Base-by-base conservation (phyloP, 2,113 vertebrate species). In the Vicugna pacos region DNA sequence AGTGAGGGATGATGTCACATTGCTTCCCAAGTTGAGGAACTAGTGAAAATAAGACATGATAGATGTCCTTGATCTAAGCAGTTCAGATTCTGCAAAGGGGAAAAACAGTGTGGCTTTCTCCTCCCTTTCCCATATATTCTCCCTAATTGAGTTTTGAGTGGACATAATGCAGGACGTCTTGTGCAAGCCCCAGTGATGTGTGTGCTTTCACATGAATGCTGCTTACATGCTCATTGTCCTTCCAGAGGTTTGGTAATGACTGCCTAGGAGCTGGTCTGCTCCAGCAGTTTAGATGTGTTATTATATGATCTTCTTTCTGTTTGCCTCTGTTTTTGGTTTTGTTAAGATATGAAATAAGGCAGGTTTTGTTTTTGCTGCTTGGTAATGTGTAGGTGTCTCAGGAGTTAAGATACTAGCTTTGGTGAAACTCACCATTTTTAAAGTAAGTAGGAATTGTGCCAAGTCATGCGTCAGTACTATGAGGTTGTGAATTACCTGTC, bases 371-470 rank as follows among this genome's bases (percentile, higher is more conserved):
- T 50, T 65, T 54, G 24, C 64, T 67, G 0, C 54, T 89, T 62
- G 48, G 6, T 24, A 48, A 5, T 42, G 10, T 15, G 10, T 79
- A 35, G 6, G 2, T 64, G 8, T 64, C 35, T 54, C n/a, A 81
- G 14, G 13, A 73, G 17, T 76, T 54, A 58, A 52, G 56, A 65
- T 50, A 38, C 1, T 46, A 73, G 30, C 8, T 96, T 95, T 90
- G n/a, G 30, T 73, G 88, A 88, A 94, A 83, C 32, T 77, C n/a
- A 8, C 1, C 92, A 84, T 96, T 46, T 87, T 87, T 32, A 92
- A 54, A 95, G 91, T 94, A 69, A 91, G 30, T 60, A 38, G 69
- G 24, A 82, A 4, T 30, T 75, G 32, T 91, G 86, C 89, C 67
- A 22, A 30, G 14, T 62, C 56, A 77, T 1, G 6, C 30, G 24